Base-by-base conservation (phyloP, 2,797 vertebrate species). In the Malurus leucopterus region DNA sequence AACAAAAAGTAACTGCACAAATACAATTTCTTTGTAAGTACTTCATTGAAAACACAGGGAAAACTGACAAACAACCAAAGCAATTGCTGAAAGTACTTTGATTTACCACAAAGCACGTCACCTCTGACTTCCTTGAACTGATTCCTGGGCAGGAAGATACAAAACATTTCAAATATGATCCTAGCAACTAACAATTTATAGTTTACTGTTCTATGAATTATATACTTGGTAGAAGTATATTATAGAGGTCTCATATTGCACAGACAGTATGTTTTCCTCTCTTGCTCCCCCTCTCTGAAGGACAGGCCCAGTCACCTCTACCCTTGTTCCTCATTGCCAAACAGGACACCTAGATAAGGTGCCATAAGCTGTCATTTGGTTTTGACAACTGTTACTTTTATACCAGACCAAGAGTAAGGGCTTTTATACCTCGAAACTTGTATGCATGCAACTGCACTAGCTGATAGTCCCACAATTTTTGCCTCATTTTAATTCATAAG, bases 311-410 rank as follows among this genome's bases (percentile, higher is more conserved):
- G 36, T 74, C 44, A 74, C 65, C 79, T 87, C 87, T 61, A 90
- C 69, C 63, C 62, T 77, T 58, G 30, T 84, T 90, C 87, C 55
- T 90, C 87, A 90, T 87, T 80, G 62, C 59, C 85, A 77, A 74
- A 80, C 62, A 34, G 62, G 74, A 22, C 57, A 61, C 58, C 47
- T 34, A 80, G 87, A 91, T 90, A 93, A 95, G 47, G 40, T 77
- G 59, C 49, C 40, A 40, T 90, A 76, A 88, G 73, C 8, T 0
- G 75, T n/a, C 50, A 62, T 83, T 80, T 83, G 15, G 22, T 61
- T 90, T 90, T 89, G 72, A 58, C 26, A 46, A 21, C 40, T 61
- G 41, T 46, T 85, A 71, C 64, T 79, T 91, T 65, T 71, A 19
- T 41, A 55, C 75, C 59, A 69, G 59, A 41, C 5, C 43, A 87